Evolutionary conservation across 2,797 vertebrate species (phyloP), one percentile per base, ranked within the genome.

Genomic region (Pipistrellus nathusii): DNA sequence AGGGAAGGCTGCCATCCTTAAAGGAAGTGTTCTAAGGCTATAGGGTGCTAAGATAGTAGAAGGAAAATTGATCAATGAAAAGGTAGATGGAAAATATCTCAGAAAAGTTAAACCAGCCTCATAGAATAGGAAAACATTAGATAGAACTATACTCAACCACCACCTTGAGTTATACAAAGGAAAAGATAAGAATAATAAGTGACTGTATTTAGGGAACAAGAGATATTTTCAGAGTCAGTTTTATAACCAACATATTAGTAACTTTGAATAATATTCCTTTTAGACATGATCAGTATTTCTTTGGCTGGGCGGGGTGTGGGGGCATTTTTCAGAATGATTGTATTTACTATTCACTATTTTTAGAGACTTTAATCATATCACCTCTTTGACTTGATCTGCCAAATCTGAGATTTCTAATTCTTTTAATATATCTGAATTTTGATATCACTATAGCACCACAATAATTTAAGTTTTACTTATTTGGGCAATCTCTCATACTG

Each of bases 141-240:
- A 11, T 41, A 59, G 41, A 15, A 62, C 46, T 73, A 18, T 57
- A 71, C 46, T 46, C 30, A 85, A 73, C 35, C 3, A 38, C 27
- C 14, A 44, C 32, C 75, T 93, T 62, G 35, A 95, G 62, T 94
- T 94, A 71, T 72, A 30, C 25, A 62, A 90, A 86, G 23, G 17
- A 51, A 83, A 71, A 80, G 25, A 25, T 51, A 64, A 77, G 18
- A 85, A 69, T 78, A 89, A 85, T 30, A 9, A 89, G 80, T 83
- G 46, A 13, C 20, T 66, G 1, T 48, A 46, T 82, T 90, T 75
- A 85, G 41, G 68, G 35, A 91, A 87, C n/a, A 88, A 92, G 75
- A 88, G 59, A 6, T 78, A 57, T 66, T 92, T 95, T 88, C 32
- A 59, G 18, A 62, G 10, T 84, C 25, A 72, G 46, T 71, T 91